These are phyloP conservation scores for Lasioglossum zephyrum DNA, from an alignment of 2,888 invertebrate genomes.

Conservation along the genomic window DNA sequence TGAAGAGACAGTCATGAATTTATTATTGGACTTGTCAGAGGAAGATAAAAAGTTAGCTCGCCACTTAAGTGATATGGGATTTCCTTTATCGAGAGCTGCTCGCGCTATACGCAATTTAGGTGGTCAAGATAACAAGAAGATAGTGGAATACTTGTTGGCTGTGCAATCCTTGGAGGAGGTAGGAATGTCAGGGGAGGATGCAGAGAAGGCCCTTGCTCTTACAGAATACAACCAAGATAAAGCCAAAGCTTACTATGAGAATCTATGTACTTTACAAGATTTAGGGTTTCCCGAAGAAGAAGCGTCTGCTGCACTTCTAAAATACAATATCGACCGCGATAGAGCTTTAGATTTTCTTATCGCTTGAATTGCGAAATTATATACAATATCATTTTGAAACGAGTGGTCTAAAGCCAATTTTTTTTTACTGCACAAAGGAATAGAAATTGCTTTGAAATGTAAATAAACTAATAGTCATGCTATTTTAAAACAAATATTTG, in stretches of 20 bases:
- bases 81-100: constrained; percentile 92
- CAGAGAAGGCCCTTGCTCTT: constrained; percentile 84
- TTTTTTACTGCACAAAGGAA: constrained; percentile 20
- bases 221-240: constrained; percentile 84
- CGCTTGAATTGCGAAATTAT: constrained; percentile 73
- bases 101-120: constrained; percentile 90
- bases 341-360: constrained; percentile 94
- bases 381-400: constrained; percentile 14
- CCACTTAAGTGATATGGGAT: constrained; percentile 94
- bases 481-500: constrained; percentile 16
- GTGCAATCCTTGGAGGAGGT: constrained; percentile 85
- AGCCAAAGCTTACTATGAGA: constrained; percentile 84
- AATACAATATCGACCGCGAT: constrained; percentile 93
- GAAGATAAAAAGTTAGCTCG: constrained; percentile 88
- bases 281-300: constrained; percentile 92
- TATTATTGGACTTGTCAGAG: constrained; percentile 75
- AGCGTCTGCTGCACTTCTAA: constrained; percentile 90
- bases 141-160: constrained; percentile 93
- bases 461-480: constrained; percentile 25
- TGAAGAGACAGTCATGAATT: constrained; percentile 65
- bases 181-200: constrained; percentile 84
- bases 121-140: constrained; percentile 94
- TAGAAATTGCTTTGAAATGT: constrained; percentile 27
- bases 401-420: constrained; percentile 34
- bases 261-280: constrained; percentile 90